phyloP scores from a whole-genome alignment of 2,888 invertebrate species.

The Tachina grossa region DNA sequence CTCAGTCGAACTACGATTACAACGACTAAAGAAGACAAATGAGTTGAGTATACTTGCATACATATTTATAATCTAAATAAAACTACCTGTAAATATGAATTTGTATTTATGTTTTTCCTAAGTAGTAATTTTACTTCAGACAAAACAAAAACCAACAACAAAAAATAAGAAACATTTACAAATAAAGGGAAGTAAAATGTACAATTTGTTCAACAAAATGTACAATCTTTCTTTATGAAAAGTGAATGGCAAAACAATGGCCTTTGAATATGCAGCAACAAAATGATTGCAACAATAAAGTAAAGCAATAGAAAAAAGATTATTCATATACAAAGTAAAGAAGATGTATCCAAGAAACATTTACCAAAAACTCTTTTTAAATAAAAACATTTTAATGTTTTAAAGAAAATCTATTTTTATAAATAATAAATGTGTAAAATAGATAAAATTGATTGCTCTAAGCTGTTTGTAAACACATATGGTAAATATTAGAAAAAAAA shows the following conservation, averaged over 20 bases:
- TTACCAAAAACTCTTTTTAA: no score
- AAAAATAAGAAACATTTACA: conserved; percentile 36
- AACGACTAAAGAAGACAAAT: conserved; percentile 19
- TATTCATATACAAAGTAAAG: background rate
- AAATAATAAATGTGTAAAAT: background rate
- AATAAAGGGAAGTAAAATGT: conserved; percentile 31
- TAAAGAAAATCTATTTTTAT: background rate
- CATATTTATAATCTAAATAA: conserved; percentile 39
- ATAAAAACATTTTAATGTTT: background rate
- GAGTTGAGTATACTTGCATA: background rate
- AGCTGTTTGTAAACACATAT: background rate
- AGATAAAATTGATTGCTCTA: background rate
- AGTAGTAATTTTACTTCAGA: conserved; percentile 47
- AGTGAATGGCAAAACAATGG: conserved; percentile 62
- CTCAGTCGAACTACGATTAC: conserved; percentile 33
- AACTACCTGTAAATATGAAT: conserved; percentile 49
- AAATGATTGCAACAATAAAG: conserved; percentile 41
- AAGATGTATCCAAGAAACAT: conserved; percentile 7
- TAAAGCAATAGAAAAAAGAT: conserved; percentile 27
- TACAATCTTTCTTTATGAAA: conserved; percentile 48
- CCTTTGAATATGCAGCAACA: conserved; percentile 57
- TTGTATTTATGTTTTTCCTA: conserved; percentile 1
- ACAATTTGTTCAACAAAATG: no score
- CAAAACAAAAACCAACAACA: background rate
- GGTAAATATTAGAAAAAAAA: background rate